Conservation (phyloP, 2,888 invertebrate genomes). For the Ferrisia virgata region DNA sequence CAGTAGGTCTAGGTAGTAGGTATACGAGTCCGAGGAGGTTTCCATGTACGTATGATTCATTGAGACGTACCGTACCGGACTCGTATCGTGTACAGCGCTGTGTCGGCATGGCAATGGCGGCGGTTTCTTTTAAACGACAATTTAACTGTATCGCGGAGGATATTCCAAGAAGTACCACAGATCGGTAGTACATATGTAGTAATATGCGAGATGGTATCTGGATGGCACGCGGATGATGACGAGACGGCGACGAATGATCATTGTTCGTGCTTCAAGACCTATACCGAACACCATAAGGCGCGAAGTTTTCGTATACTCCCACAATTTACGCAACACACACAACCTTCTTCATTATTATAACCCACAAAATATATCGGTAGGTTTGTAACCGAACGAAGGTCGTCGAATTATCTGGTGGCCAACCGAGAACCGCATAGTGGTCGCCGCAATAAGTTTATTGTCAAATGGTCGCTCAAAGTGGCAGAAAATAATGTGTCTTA, state of each 20-base stretch:
- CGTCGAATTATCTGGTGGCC: slow-evolving; percentile 6
- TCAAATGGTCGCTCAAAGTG: no score
- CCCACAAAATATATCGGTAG: not conserved
- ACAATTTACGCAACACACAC: not conserved
- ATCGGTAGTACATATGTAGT: no score
- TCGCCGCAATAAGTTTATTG: no score
- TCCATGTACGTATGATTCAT: not conserved
- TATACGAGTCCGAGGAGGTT: not conserved
- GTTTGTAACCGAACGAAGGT: no score
- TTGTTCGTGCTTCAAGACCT: no score
- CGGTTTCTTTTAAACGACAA: not conserved
- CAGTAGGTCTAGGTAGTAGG: not conserved
- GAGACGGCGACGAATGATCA: not conserved
- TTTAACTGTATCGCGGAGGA: not conserved
- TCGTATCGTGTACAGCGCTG: not conserved
- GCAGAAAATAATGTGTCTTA: no score
- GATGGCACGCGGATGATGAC: no score
- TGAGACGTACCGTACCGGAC: not conserved
- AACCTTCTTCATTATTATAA: no score
- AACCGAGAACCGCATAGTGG: no score
- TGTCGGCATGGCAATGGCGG: not conserved
- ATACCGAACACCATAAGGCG: no score
- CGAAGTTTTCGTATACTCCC: not conserved
- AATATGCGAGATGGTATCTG: not conserved
- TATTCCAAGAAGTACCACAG: not conserved